phyloP scores from a whole-genome alignment of 2,888 invertebrate species.

The Eupithecia tripunctaria region DNA sequence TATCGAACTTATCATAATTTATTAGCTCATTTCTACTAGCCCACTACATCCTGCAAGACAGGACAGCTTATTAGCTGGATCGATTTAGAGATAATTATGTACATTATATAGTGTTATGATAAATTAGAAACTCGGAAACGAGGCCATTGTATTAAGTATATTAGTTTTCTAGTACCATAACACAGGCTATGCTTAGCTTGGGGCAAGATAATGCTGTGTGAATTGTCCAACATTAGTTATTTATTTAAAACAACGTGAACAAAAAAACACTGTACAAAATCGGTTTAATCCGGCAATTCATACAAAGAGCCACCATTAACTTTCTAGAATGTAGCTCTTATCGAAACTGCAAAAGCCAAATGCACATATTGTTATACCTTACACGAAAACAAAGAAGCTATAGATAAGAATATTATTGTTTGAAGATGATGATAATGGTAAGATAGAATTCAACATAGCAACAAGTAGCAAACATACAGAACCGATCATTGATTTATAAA shows the following conservation, averaged over 20 bases:
- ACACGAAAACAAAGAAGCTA: not conserved
- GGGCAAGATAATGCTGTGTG: too few relatives aligned
- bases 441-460: not conserved
- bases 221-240: too few relatives aligned
- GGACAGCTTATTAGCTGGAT: not conserved
- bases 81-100: not conserved
- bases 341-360: not conserved
- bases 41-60: not conserved
- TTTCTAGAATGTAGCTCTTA: not conserved
- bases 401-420: constrained; percentile 4
- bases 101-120: too few relatives aligned
- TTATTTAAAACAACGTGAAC: not conserved
- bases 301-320: too few relatives aligned
- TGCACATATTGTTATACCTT: not conserved
- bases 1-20: too few relatives aligned
- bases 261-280: not conserved
- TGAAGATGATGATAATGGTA: not conserved
- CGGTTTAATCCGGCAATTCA: not conserved
- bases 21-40: too few relatives aligned
- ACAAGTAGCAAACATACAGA: not conserved
- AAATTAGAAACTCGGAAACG: not conserved
- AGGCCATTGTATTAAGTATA: too few relatives aligned
- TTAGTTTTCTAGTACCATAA: too few relatives aligned
- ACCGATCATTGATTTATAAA: too few relatives aligned
- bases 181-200: too few relatives aligned